These are phyloP conservation scores for Nysson spinosus DNA, from an alignment of 2,888 invertebrate genomes.

Conservation along the genomic window DNA sequence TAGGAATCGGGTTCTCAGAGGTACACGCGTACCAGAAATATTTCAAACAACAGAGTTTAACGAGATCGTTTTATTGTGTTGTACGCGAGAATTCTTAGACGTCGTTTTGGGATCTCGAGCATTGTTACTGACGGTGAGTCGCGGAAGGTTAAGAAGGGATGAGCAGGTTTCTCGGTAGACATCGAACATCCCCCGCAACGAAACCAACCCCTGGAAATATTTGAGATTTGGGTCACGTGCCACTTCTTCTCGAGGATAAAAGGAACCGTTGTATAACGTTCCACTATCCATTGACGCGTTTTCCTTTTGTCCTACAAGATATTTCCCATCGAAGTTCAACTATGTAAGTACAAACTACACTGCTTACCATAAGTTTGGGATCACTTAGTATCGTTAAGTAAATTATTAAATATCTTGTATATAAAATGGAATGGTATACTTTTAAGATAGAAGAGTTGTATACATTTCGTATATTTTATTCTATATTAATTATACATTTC, in stretches of 20 bases:
- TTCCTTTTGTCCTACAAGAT: conserved; percentile 13
- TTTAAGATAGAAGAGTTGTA: too few species aligned
- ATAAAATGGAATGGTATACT: too few species aligned
- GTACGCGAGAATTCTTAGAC: conserved; percentile 39
- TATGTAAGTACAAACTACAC: background rate
- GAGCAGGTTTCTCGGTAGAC: conserved; percentile 31
- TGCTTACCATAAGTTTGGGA: background rate
- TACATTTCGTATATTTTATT: too few species aligned
- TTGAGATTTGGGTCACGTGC: conserved; percentile 52
- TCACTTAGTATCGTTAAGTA: background rate
- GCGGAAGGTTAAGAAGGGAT: background rate
- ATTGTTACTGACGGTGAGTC: conserved; percentile 33
- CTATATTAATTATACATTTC: too few species aligned
- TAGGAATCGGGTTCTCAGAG: too few species aligned
- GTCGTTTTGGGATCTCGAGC: conserved; percentile 33
- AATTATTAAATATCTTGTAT: too few species aligned
- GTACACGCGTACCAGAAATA: conserved; percentile 33
- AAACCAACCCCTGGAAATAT: conserved; percentile 41
- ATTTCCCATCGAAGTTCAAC: background rate
- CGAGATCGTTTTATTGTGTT: conserved; percentile 35
- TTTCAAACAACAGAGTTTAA: conserved; percentile 45
- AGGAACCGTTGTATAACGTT: conserved; percentile 47
- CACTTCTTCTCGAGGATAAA: conserved; percentile 36
- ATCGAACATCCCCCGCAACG: conserved; percentile 27
- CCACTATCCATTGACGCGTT: conserved; percentile 54